Conservation (phyloP, 2,888 invertebrate genomes). For the Drosophila greeni region DNA sequence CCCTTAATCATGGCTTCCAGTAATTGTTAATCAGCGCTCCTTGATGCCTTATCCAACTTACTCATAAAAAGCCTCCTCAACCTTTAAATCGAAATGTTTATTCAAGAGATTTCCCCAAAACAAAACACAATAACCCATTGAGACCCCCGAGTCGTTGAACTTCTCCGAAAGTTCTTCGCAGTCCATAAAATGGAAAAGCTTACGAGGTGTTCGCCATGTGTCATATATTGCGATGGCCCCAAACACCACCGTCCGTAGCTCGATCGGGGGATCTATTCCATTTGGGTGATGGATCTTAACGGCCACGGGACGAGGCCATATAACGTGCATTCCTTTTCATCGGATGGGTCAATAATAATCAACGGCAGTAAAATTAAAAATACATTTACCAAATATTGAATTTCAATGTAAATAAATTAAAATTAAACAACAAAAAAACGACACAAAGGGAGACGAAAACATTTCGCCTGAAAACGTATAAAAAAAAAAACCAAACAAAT, state of each 20-base stretch:
- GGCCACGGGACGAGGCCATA: slow-evolving; percentile 20
- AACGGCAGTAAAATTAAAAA: slow-evolving; percentile 61
- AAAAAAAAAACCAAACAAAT: slow-evolving; percentile 65
- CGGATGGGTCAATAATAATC: slow-evolving; percentile 55
- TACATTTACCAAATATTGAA: slow-evolving; percentile 74
- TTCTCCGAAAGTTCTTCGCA: slow-evolving; percentile 29
- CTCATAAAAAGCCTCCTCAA: slow-evolving; percentile 8
- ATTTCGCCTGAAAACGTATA: slow-evolving; percentile 73
- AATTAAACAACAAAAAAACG: slow-evolving; percentile 44
- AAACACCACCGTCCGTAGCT: slow-evolving; percentile 16
- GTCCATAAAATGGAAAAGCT: slow-evolving; percentile 43
- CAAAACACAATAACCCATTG: slow-evolving; percentile 8
- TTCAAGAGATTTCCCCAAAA: slow-evolving; percentile 16
- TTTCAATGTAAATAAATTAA: slow-evolving; percentile 75
- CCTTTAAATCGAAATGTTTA: slow-evolving; percentile 23
- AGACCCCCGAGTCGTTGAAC: slow-evolving; percentile 27
- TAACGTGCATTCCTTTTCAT: slow-evolving; percentile 48
- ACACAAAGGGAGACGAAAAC: slow-evolving; percentile 31
- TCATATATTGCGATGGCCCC: slow-evolving; percentile 37
- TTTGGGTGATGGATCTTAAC: slow-evolving; percentile 39
- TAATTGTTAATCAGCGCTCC: slow-evolving; percentile 8
- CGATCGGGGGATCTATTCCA: slow-evolving; percentile 26
- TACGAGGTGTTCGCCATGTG: slow-evolving; percentile 46
- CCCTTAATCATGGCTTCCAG: slow-evolving; percentile 2
- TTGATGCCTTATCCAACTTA: not conserved